Evolutionary conservation across 2,113 vertebrate genomes (phyloP).

Genomic region (Marcusenius ussheri): DNA sequence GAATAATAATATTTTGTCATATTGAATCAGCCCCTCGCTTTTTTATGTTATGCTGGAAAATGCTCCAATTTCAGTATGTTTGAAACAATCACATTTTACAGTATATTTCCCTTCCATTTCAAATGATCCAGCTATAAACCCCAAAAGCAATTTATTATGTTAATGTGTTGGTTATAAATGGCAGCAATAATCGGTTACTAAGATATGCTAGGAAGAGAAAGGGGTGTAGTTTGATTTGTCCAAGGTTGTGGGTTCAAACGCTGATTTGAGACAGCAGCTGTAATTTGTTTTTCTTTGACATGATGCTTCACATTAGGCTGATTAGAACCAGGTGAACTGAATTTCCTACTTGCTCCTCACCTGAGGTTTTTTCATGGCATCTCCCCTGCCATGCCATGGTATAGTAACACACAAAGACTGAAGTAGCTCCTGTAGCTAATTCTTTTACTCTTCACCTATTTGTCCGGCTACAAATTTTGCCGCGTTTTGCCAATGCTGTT

Average conservation of each 20-base stretch:
- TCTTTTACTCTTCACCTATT: not conserved
- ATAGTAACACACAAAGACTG: not conserved
- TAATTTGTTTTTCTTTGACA: not conserved
- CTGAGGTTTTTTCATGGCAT: not conserved
- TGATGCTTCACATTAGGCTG: not conserved
- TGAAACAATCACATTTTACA: not conserved
- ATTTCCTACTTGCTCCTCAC: not conserved
- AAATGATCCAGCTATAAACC: not conserved
- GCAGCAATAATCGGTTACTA: not conserved
- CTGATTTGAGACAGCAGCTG: not conserved
- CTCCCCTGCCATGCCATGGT: not conserved
- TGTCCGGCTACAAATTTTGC: not conserved
- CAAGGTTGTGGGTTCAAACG: not conserved
- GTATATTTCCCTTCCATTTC: not conserved
- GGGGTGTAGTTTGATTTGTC: not conserved
- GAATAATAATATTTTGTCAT: not conserved
- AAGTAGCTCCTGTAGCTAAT: not conserved
- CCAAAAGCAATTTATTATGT: not conserved
- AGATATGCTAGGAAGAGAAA: not conserved
- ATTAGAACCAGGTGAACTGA: not conserved
- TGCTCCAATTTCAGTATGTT: not conserved
- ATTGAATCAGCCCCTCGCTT: not conserved
- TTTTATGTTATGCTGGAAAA: not conserved
- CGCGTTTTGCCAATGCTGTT: not conserved
- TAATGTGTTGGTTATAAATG: conserved; percentile 1